These are phyloP conservation scores for Caenorhabditis elegans DNA, from an alignment of 1,140 invertebrate genomes.

Conservation along the genomic window WBcel235 BX284606.5:5125501-5126000, in stretches of 20 bases:
- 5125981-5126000: conserved; percentile 27
- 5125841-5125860: background rate
- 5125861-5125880: background rate
- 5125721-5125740: background rate
- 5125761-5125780: background rate
- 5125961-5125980: conserved; percentile 19
- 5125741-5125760: background rate
- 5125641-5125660: background rate
- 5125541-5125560: too few relatives aligned
- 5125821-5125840: background rate
- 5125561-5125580: too few relatives aligned
- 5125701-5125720: background rate
- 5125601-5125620: background rate
- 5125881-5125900: background rate
- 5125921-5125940: conserved; percentile 15
- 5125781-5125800: background rate
- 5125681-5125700: background rate
- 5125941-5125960: conserved; percentile 14
- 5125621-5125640: too few relatives aligned
- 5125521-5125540: too few relatives aligned
- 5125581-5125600: too few relatives aligned
- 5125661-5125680: background rate
- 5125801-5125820: background rate
- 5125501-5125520: too few relatives aligned
- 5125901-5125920: background rate